Conservation (phyloP, 1,140 invertebrate species). For the Hycleus phaleratus region DNA sequence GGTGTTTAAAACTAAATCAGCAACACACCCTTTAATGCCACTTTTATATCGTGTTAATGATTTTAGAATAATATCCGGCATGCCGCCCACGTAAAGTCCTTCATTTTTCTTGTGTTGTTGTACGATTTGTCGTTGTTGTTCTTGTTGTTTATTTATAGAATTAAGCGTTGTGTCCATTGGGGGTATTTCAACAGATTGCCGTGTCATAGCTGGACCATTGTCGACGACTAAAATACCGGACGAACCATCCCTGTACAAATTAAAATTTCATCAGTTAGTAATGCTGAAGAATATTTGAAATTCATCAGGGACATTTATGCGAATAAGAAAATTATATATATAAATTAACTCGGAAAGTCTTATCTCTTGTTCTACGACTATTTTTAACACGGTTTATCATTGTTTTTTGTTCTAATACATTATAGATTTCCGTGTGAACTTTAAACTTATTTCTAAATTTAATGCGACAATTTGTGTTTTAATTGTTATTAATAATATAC, state of each 20-base stretch:
- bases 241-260: slow-evolving; percentile 66
- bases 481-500: too few relatives aligned
- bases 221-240: slow-evolving; percentile 80
- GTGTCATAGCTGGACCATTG: slow-evolving; percentile 65
- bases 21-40: slow-evolving; percentile 72
- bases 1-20: slow-evolving; percentile 69
- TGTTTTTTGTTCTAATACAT: too few relatives aligned
- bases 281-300: too few relatives aligned
- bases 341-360: too few relatives aligned
- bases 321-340: too few relatives aligned
- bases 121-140: background rate
- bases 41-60: slow-evolving; percentile 54
- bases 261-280: slow-evolving; percentile 16
- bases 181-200: slow-evolving; percentile 72
- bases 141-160: slow-evolving; percentile 43
- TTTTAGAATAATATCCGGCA: slow-evolving; percentile 58
- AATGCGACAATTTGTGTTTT: too few relatives aligned
- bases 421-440: too few relatives aligned
- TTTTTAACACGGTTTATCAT: too few relatives aligned
- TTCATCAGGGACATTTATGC: too few relatives aligned
- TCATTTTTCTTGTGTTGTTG: slow-evolving; percentile 12
- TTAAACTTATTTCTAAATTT: too few relatives aligned
- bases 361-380: too few relatives aligned
- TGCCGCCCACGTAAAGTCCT: slow-evolving; percentile 80
- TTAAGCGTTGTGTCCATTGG: slow-evolving; percentile 75